Base-by-base conservation (phyloP, 2,888 invertebrate species). In the Drosophila helvetica region DNA sequence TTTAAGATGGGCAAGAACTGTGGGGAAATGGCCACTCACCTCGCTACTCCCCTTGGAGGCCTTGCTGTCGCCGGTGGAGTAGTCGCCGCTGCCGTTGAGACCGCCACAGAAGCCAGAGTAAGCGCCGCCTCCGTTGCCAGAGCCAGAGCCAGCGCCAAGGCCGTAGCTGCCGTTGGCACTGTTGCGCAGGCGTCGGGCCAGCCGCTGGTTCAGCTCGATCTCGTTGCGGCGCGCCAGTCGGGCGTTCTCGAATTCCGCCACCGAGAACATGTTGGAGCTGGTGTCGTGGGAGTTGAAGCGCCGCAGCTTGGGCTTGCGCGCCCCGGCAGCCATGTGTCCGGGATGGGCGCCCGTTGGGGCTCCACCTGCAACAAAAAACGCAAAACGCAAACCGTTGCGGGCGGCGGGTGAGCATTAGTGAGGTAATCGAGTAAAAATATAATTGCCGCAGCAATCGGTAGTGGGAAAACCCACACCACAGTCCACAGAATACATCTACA, bases 181-280 rank as follows among this genome's bases (percentile, higher is more conserved):
- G 77, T 90, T 90, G 52, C 91, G 91, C 78, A 90, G 89, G 30
- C 91, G 89, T 42, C 91, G 88, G 18, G 90, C 90, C 74, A 91
- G 67, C 9, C 92, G 87, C 71, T 92, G 91, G 72, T 91, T 91
- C 82, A 92, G 77, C 84, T 92, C 92, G 66, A 91, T 90, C 83
- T 92, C 92, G 71, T 92, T 92, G 50, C 92, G 91, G 19, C 92
- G 84, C 42, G 92, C 92, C 61, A 92, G 80, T 45, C 92, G 90
- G 46, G 92, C 92, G 80, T 92, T 92, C 80, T 92, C 92, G 77
- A 92, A 92, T 70, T 92, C 92, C 1, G 92, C 91, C 52, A 92
- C 92, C 46, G 92, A 92, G 87, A 92, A 92, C 92, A 92, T 92
- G 79, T 92, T 92, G 33, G 92, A 91, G 80, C 92, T 92, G 15